Percentiles rank a stretch among this genome's conserved stretches.
Conservation (phyloP, 1,140 invertebrate species). For the Zaprionus africanus region DNA sequence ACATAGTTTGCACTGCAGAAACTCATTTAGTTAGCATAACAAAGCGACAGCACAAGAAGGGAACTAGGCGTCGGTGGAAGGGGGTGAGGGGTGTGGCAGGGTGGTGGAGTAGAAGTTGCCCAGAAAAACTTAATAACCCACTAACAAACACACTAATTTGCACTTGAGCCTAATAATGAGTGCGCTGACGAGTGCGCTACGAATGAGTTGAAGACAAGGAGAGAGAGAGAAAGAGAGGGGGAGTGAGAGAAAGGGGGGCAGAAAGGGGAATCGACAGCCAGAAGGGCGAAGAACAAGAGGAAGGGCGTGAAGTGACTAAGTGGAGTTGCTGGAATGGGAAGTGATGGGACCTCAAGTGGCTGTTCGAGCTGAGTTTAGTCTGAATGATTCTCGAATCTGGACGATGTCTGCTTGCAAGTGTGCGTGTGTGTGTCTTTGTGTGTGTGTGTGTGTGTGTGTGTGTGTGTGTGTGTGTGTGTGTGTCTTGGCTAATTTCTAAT, state of each 20-base stretch:
- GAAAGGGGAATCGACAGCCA: slow-evolving; percentile 13
- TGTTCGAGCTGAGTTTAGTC: slow-evolving; percentile 47
- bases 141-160: slow-evolving; percentile 83
- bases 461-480: slow-evolving; percentile 19
- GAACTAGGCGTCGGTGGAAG: not conserved
- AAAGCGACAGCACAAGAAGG: slow-evolving; percentile 44
- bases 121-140: slow-evolving; percentile 75
- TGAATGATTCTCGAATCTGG: slow-evolving; percentile 41
- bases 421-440: slow-evolving; percentile 19
- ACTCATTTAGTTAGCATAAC: slow-evolving; percentile 82
- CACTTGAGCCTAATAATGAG: slow-evolving; percentile 82
- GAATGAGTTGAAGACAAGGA: slow-evolving; percentile 43
- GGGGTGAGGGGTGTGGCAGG: not conserved
- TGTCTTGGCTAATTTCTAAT: slow-evolving; percentile 78
- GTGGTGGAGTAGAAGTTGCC: slow-evolving; percentile 23
- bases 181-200: slow-evolving; percentile 73
- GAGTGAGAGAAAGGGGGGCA: not conserved
- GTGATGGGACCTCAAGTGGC: slow-evolving; percentile 42
- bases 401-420: slow-evolving; percentile 31
- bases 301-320: not conserved
- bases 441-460: slow-evolving; percentile 20
- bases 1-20: slow-evolving; percentile 59
- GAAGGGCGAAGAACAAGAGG: not conserved
- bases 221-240: not conserved
- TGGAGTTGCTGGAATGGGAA: not conserved